Percentiles rank a stretch among this genome's conserved stretches.
These are phyloP conservation scores for Sardina pilchardus DNA, from an alignment of 2,113 vertebrate genomes.

Conservation along the genomic window DNA sequence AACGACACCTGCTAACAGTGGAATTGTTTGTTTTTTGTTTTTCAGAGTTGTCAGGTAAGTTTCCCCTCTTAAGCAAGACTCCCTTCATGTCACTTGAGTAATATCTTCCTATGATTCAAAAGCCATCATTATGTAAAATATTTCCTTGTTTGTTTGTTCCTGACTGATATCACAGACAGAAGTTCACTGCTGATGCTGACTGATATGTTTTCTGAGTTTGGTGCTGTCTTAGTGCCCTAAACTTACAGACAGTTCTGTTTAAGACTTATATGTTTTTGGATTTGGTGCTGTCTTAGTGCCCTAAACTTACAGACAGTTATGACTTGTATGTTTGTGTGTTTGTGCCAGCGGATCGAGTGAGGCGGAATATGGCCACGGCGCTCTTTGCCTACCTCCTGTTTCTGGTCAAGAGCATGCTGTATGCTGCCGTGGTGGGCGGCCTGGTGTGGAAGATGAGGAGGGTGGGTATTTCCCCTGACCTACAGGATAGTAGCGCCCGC, in stretches of 20 bases:
- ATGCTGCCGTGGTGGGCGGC: constrained; percentile 29
- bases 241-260: not conserved
- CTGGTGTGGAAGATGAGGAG: constrained; percentile 46
- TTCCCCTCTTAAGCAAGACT: too few species aligned
- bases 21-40: not conserved
- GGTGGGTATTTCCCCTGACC: constrained; percentile 15
- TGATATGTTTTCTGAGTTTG: not conserved
- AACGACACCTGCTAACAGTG: not conserved
- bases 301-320: too few species aligned
- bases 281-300: too few species aligned
- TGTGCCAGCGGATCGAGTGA: not conserved
- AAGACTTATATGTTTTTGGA: not conserved
- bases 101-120: too few species aligned
- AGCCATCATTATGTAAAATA: too few species aligned
- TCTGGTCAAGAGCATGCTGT: constrained; percentile 50
- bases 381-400: constrained; percentile 48
- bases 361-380: not conserved
- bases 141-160: too few species aligned
- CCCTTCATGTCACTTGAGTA: too few species aligned
- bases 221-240: too few species aligned
- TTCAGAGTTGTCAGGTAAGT: not conserved
- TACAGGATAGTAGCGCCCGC: too few species aligned
- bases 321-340: not conserved
- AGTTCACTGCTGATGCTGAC: not conserved
- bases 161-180: not conserved